Base-by-base conservation (phyloP, 2,888 invertebrate genomes). In the Eupithecia vulgata region DNA sequence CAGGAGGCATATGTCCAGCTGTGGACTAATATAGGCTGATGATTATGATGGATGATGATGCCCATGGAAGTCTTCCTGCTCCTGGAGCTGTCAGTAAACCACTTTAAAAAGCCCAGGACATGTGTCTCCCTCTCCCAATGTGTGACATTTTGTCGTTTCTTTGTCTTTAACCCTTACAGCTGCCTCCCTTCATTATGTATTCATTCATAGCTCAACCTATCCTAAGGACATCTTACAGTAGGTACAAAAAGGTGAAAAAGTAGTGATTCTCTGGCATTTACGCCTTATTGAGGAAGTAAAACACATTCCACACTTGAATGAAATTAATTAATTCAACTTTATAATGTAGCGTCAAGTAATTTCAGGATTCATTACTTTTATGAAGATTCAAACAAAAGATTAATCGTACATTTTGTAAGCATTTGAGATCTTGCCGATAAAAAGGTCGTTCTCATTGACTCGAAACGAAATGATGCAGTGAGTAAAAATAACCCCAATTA, bases 371-470 rank as follows among this genome's bases (percentile, higher is more conserved):
- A 78, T 78, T 79, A 68, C 68, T 57, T 67, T 68, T 35, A 72
- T 73, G 65, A 78, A 79, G 72, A 81, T 81, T 83, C 73, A 76
- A 77, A 71, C 52, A 30, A 15, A n/a, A 68, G 68, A 68, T 74
- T 65, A 52, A 40, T 5, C 30, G 30, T 25, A 3, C 64, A 70
- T 68, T 74, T 71, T 71, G 71, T 71, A 68, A 65, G 45, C 59
- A 69, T 61, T 37, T 48, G 48, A 59, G 74, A 68, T 71, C 68
- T 71, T 52, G 13, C 57, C 62, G 68, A 67, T 65, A 65, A 15
- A 25, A 72, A 75, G 76, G 76, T 78, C 72, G 70, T 79, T 74
- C 64, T 79, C 73, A 75, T 76, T 73, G 65, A 70, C 42, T 71
- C 40, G n/a, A 40, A 65, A 35, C 62, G 48, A 68, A 67, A 72